These are phyloP conservation scores for Crotophaga sulcirostris DNA, from an alignment of 2,113 vertebrate species.

Conservation along the genomic window DNA sequence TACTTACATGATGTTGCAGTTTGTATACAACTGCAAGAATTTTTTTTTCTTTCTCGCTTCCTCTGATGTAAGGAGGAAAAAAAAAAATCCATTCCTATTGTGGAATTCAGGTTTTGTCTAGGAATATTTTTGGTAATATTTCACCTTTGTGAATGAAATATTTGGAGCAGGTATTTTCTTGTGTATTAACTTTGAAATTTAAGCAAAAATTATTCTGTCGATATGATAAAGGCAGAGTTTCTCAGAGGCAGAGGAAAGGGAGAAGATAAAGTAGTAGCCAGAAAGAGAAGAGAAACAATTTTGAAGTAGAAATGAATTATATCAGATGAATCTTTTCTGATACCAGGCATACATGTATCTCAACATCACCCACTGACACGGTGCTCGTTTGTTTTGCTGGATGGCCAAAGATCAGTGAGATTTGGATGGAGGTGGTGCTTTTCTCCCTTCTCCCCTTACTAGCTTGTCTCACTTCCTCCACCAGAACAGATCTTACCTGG, in stretches of 20 bases:
- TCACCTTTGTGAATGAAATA: neutral
- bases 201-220: neutral
- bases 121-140: neutral
- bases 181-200: neutral
- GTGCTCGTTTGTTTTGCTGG: neutral
- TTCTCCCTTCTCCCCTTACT: neutral
- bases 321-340: neutral
- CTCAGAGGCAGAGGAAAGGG: neutral
- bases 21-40: neutral
- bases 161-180: neutral
- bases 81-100: neutral
- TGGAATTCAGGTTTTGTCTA: neutral
- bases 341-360: neutral
- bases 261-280: neutral
- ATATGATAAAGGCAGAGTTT: neutral
- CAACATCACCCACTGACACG: neutral
- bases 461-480: neutral
- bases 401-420: neutral
- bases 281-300: neutral
- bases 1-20: neutral
- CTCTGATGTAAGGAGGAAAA: neutral
- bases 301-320: neutral
- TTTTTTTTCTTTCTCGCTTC: no score
- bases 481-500: neutral
- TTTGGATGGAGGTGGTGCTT: neutral